Evolutionary conservation across 2,797 vertebrate species (phyloP).

Genomic region (Siniperca undulata): DNA sequence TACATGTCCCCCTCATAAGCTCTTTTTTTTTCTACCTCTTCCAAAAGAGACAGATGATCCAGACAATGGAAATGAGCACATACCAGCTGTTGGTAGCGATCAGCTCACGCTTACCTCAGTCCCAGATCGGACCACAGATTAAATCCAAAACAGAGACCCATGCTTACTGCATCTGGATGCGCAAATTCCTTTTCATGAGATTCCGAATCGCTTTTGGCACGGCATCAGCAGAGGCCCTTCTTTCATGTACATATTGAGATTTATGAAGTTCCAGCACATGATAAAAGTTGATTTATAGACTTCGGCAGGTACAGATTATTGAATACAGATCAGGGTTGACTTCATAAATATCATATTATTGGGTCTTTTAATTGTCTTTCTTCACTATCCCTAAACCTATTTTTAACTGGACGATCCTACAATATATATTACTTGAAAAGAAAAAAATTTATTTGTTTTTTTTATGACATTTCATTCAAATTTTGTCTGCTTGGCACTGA

Average conservation of each 20-base stretch:
- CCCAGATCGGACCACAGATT: conserved; percentile 68
- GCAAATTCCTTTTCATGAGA: conserved; percentile 62
- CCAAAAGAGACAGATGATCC: conserved; percentile 74
- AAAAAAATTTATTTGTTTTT: background rate
- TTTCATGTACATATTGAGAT: conserved; percentile 69
- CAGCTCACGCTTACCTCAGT: conserved; percentile 87
- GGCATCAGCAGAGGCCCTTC: conserved; percentile 48
- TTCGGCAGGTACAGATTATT: conserved; percentile 42
- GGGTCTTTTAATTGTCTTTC: conserved; percentile 10
- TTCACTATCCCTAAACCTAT: conserved; percentile 2
- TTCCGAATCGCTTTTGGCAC: conserved; percentile 59
- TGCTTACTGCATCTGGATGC: conserved; percentile 75
- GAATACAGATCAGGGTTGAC: conserved; percentile 36
- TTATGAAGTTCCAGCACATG: conserved; percentile 60
- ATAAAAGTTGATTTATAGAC: conserved; percentile 67
- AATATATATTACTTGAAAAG: background rate
- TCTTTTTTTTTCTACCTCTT: conserved; percentile 12
- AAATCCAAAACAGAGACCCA: conserved; percentile 80
- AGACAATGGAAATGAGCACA: conserved; percentile 75
- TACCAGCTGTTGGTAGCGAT: conserved; percentile 86
- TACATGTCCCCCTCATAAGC: conserved; percentile 36
- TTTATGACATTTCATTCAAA: background rate
- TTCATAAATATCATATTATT: conserved; percentile 19
- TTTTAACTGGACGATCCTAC: background rate
- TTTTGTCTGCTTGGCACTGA: conserved; percentile 6